A percentile compares a stretch with the other conserved stretches of the same genome.
These are phyloP conservation scores for Misgurnus anguillicaudatus DNA, from an alignment of 2,113 vertebrate genomes.

Conservation along the genomic window DNA sequence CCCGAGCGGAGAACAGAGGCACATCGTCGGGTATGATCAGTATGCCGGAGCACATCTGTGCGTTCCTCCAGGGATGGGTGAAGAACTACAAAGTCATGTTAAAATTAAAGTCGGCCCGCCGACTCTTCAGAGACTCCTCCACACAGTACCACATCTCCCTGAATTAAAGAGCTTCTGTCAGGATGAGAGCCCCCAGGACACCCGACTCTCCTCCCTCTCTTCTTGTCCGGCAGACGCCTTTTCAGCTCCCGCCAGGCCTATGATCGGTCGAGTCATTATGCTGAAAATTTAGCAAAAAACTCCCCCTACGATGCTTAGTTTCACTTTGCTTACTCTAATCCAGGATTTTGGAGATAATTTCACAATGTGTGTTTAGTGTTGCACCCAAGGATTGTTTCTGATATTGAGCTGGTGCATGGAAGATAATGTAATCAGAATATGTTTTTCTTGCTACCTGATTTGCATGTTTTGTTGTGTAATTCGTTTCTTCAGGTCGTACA, in stretches of 20 bases:
- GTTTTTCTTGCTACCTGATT: constrained; percentile 10
- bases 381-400: constrained; percentile 45
- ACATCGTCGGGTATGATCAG: constrained; percentile 62
- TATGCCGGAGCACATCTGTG: constrained; percentile 51
- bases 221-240: constrained; percentile 28
- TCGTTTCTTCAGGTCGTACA: constrained; percentile 14
- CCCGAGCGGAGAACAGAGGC: constrained; percentile 55
- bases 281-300: neutral
- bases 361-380: constrained; percentile 39
- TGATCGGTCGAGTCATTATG: constrained; percentile 23
- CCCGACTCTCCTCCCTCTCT: constrained; percentile 42
- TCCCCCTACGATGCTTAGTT: constrained; percentile 19
- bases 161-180: constrained; percentile 62
- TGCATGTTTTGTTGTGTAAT: constrained; percentile 35
- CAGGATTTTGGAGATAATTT: constrained; percentile 38
- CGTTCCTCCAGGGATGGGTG: constrained; percentile 48
- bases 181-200: constrained; percentile 59
- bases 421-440: constrained; percentile 44
- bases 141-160: constrained; percentile 51
- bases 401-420: constrained; percentile 36
- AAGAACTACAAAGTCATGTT: constrained; percentile 67
- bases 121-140: constrained; percentile 57
- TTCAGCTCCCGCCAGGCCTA: constrained; percentile 15
- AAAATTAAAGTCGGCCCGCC: constrained; percentile 62
- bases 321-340: constrained; percentile 34